Evolutionary conservation across 2,888 invertebrate genomes (phyloP), one percentile per base, ranked within the genome.

Genomic region (Metacarcinus magister): DNA sequence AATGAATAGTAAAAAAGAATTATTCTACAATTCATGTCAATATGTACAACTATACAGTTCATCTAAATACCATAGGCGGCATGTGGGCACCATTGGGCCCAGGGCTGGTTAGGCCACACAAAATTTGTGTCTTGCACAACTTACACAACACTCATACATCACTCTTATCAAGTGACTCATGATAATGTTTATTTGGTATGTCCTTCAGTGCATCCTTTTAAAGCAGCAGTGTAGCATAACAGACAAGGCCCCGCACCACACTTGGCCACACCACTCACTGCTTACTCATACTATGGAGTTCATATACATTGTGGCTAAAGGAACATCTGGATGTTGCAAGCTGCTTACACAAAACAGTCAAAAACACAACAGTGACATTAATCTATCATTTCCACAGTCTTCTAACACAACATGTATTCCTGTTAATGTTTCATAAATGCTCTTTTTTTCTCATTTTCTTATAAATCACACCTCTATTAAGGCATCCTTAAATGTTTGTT

Each of bases 41-140:
- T 96, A 96, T 96, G 82, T 96, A 96, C 96, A 96, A 92, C 94
- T 96, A 96, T 96, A 96, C 96, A 96, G 94, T 93, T 96, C 75
- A 60, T 94, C 92, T 94, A 94, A 94, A 96, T 93, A 96, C 94
- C 95, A 96, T 95, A 96, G 96, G 96, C 96, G 94, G 96, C 96
- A 95, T 96, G 93, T 43, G 92, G 96, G 96, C 96, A 96, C 96
- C 96, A 96, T 96, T 96, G 96, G 96, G 96, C 96, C 96, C 96
- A 95, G 75, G 96, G 96, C 96, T 95, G 94, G 94, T 92, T 95
- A 94, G 92, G 93, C 94, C 96, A 96, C 96, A 96, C 94, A 95
- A 93, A 28, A 39, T 92, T 93, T 95, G 96, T 95, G 96, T 96
- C 92, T 96, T 94, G 95, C 95, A 95, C 60, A 96, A 92, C 87